A percentile compares a stretch with the other conserved stretches of the same genome.
Conservation (phyloP, 30 jellyfish, hydroid and myxozoan genomes). For the Aurelia sp. region DNA sequence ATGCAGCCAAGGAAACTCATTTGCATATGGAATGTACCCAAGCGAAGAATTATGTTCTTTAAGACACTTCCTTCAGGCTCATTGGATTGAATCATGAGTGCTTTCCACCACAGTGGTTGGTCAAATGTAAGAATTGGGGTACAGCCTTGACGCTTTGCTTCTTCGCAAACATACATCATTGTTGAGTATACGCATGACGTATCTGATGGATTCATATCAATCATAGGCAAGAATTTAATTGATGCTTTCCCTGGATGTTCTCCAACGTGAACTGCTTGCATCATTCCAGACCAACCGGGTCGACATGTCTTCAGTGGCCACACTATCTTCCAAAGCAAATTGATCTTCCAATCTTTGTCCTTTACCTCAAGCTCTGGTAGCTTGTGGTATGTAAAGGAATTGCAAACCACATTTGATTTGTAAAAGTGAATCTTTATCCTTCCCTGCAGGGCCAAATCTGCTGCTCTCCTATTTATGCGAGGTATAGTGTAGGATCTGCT, state of each 20-base stretch:
- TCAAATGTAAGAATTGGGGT: conserved; percentile 53
- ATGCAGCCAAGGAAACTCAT: conserved; percentile 63
- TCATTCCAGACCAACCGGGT: conserved; percentile 65
- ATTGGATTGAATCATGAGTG: neutral
- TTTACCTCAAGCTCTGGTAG: conserved; percentile 15
- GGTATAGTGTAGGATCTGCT: conserved; percentile 10
- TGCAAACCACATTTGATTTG: conserved; percentile 9
- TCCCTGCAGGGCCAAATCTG: neutral
- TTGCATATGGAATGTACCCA: conserved; percentile 23
- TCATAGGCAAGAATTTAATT: conserved; percentile 37
- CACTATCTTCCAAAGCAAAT: conserved; percentile 13
- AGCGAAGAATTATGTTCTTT: neutral
- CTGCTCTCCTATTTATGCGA: conserved; percentile 28
- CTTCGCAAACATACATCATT: conserved; percentile 1
- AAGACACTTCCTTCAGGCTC: conserved; percentile 18
- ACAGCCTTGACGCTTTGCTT: conserved; percentile 13
- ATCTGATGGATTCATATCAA: conserved; percentile 35
- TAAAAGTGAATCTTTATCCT: neutral
- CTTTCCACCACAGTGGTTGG: conserved; percentile 69
- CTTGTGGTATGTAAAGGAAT: conserved; percentile 9
- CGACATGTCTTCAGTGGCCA: conserved; percentile 8
- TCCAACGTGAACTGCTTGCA: conserved; percentile 33
- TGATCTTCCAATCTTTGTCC: conserved; percentile 9
- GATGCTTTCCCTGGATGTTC: conserved; percentile 43
- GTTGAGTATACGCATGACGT: conserved; percentile 45